Conservation (phyloP, 1,140 invertebrate genomes). For the Bombus confusus region DNA sequence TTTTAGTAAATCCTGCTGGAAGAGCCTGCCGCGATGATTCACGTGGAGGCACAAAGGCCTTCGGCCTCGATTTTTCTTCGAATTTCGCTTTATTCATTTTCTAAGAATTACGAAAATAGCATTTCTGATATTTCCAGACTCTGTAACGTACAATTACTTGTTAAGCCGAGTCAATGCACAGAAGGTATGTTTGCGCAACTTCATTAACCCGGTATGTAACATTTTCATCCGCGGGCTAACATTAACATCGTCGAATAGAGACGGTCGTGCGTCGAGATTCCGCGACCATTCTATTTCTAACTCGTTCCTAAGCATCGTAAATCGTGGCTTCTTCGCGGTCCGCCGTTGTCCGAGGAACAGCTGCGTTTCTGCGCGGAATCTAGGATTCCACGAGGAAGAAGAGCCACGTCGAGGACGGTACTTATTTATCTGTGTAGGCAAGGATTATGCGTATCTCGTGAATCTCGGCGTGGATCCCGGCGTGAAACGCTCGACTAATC, state of each 20-base stretch:
- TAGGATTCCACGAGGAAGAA: not conserved
- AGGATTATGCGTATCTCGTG: not conserved
- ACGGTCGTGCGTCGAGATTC: constrained; percentile 18
- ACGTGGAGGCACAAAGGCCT: not conserved
- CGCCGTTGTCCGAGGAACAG: not conserved
- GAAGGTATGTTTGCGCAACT: not conserved
- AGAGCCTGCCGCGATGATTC: not conserved
- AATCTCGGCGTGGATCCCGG: not conserved
- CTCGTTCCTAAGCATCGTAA: constrained; percentile 44
- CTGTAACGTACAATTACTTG: not conserved
- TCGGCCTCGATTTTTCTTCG: too few relatives aligned
- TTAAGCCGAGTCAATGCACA: not conserved
- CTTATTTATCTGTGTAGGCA: not conserved
- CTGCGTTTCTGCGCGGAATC: constrained; percentile 17
- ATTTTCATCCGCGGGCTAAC: not conserved
- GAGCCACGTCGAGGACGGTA: not conserved
- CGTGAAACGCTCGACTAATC: constrained; percentile 13
- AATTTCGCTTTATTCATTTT: too few relatives aligned
- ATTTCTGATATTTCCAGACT: too few relatives aligned
- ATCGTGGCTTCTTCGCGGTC: constrained; percentile 1
- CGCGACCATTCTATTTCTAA: constrained; percentile 43
- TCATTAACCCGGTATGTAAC: not conserved
- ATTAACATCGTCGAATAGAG: constrained; percentile 21
- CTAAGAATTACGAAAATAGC: too few relatives aligned
- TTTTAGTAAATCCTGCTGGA: not conserved